These are phyloP conservation scores for Gambelia wislizenii DNA, from an alignment of 2,797 vertebrate genomes.

Conservation along the genomic window DNA sequence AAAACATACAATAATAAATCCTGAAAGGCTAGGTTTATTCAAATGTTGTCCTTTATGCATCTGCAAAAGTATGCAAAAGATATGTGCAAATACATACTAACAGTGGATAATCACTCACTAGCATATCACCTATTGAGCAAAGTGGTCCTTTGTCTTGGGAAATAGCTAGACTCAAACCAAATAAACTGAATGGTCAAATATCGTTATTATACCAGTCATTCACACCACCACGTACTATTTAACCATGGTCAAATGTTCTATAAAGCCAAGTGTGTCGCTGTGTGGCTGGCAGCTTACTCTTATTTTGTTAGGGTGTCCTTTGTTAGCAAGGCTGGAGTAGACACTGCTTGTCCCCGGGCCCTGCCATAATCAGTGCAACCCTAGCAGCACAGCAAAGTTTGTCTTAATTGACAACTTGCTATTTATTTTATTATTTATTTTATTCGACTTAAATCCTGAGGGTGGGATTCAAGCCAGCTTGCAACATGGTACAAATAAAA, in stretches of 20 bases:
- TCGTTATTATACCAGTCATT: background rate
- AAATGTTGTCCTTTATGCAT: background rate
- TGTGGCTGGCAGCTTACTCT: background rate
- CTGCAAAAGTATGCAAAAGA: background rate
- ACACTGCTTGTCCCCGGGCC: background rate
- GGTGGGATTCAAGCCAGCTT: too few relatives aligned
- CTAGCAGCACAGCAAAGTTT: background rate
- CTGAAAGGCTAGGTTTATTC: background rate
- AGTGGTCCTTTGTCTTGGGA: background rate
- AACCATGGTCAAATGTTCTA: background rate
- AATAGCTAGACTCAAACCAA: background rate
- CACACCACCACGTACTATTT: background rate
- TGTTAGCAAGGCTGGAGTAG: background rate
- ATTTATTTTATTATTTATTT: too few relatives aligned
- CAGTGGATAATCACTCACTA: background rate
- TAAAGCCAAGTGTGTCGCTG: background rate
- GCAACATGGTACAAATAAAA: too few relatives aligned
- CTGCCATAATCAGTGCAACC: background rate
- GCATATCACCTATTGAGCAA: background rate
- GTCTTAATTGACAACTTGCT: background rate
- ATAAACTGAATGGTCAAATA: background rate
- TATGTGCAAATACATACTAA: background rate
- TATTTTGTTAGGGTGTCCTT: background rate
- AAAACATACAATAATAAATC: background rate
- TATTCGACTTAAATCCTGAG: too few relatives aligned